Percentiles rank a stretch among this genome's conserved stretches.
Conservation (phyloP, 2,113 vertebrate genomes). For the Cinclus cinclus region DNA sequence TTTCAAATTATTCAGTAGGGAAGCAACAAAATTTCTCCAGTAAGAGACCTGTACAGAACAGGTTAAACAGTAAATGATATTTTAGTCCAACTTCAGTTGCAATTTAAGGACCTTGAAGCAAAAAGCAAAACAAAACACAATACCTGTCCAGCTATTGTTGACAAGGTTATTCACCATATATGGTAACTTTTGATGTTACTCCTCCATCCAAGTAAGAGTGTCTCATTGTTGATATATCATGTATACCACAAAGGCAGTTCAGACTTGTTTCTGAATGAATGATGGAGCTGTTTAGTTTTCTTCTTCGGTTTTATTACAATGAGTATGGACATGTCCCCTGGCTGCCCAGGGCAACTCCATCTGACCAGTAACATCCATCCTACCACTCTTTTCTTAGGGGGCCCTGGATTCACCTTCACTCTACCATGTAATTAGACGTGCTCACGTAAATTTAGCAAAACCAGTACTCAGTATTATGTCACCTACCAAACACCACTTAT, state of each 20-base stretch:
- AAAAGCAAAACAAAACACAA: neutral
- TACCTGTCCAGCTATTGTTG: neutral
- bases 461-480: neutral
- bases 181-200: neutral
- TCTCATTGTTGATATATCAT: rapidly evolving
- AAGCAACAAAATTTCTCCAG: neutral
- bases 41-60: neutral
- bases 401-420: neutral
- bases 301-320: neutral
- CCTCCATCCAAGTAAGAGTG: neutral
- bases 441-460: neutral
- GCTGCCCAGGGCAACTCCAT: neutral
- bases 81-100: neutral
- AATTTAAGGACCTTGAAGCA: neutral
- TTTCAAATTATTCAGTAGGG: neutral
- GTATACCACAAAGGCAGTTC: neutral
- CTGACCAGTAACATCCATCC: neutral
- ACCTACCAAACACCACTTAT: neutral
- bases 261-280: neutral
- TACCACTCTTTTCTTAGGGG: neutral
- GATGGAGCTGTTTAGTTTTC: neutral
- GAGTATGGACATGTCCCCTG: rapidly evolving
- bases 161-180: neutral
- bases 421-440: rapidly evolving
- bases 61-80: rapidly evolving